Evolutionary conservation across 2,888 invertebrate species (phyloP), one percentile per base, ranked within the genome.

Genomic region (Acanthosepion lycidas): DNA sequence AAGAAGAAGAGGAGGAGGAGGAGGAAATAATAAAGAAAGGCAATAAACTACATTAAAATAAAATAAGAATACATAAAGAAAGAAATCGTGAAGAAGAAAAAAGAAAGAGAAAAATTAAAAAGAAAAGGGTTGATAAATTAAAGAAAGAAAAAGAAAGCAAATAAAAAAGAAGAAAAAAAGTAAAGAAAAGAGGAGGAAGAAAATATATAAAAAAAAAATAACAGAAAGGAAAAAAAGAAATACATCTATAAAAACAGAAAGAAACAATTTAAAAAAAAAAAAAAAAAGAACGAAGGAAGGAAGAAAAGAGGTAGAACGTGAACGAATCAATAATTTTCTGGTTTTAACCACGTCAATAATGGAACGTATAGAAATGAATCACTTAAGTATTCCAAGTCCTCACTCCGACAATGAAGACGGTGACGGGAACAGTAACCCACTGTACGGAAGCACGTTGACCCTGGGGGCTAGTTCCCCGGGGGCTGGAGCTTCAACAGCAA

Each of bases 401-500:
- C 91, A 78, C 26, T 94, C 95, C 33, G 94, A 94, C 8, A 28
- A 15, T 48, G 94, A 59, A 23, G 51, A 48, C n/a, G 93, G 64
- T 78, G 94, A 95, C 33, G 95, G 94, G n/a, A 95, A 94, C 48
- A 92, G 95, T 6, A 91, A 64, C 53, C 94, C 94, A 92, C 78
- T 64, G 78, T 95, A 55, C 91, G 96, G 96, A 48, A 96, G 96
- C 94, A 96, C 96, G 9, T 95, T 96, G 94, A 94, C 91, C 42
- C 94, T 94, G 33, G 94, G 94, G 23, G 92, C 94, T 33, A 94
- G 94, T 28, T 96, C 96, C 78, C 96, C 96, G 2, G 96, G 96
- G 33, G 96, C 96, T 8, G 96, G 96, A 20, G 96, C 96, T 18
- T 96, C 96, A 12, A 96, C 96, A 6, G 96, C 96, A 18, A 96